Evolutionary conservation across 2,797 vertebrate species (phyloP).

Genomic region (Acanthurus leucopareius): DNA sequence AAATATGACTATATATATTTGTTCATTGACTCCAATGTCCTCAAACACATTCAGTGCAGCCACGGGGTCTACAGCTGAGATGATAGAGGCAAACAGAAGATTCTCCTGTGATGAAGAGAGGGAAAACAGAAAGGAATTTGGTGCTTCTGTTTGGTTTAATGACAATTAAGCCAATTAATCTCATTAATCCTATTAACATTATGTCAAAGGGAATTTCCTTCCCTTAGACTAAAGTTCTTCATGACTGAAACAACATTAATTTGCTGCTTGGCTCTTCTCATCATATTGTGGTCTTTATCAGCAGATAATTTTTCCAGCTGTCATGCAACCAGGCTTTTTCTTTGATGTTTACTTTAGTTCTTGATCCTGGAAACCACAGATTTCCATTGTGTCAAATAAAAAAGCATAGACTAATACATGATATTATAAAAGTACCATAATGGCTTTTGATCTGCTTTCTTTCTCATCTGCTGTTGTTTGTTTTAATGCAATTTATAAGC

Average conservation of each 20-base stretch:
- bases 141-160: no score
- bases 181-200: no score
- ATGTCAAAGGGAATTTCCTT: no score
- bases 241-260: neutral
- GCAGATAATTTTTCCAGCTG: neutral
- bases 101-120: slow-evolving; percentile 78
- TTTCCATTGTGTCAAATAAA: no score
- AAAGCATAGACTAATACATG: no score
- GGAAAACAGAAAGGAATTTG: neutral
- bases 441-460: no score
- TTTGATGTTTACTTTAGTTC: neutral
- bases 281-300: neutral
- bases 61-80: slow-evolving; percentile 94
- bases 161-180: no score
- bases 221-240: neutral
- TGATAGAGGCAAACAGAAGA: slow-evolving; percentile 92
- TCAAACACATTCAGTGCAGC: slow-evolving; percentile 93
- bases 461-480: neutral
- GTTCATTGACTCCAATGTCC: slow-evolving; percentile 93
- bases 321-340: no score
- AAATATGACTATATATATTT: slow-evolving; percentile 94
- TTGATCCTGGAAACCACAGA: no score
- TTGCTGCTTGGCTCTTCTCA: neutral
- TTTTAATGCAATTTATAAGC: neutral
- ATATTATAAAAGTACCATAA: no score